Evolutionary conservation across 2,113 vertebrate species (phyloP).

Genomic region (Myotis yumanensis): DNA sequence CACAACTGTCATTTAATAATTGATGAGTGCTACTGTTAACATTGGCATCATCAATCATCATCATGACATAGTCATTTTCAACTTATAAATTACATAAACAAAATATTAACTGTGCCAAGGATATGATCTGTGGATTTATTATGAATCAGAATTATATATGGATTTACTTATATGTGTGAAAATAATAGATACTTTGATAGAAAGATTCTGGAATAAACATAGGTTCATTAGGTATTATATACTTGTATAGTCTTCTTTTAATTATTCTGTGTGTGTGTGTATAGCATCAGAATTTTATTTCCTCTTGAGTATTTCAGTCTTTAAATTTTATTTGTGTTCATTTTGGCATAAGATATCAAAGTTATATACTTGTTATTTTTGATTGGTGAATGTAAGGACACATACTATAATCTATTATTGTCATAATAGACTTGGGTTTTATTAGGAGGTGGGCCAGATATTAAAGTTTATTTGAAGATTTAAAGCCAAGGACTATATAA

Average conservation of each 20-base stretch:
- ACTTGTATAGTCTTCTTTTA: not conserved
- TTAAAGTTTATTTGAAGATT: conserved; percentile 9
- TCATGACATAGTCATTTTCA: not conserved
- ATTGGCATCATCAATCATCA: not conserved
- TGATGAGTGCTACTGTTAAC: not conserved
- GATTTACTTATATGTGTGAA: not conserved
- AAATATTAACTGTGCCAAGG: not conserved
- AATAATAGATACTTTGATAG: not conserved
- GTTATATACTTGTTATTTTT: not conserved
- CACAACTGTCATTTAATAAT: not conserved
- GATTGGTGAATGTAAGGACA: not conserved
- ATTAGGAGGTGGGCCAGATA: not conserved
- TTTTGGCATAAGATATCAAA: not conserved
- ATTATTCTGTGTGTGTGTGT: not conserved
- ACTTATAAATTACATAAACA: not conserved
- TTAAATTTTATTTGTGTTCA: conserved; percentile 9
- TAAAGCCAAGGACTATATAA: not conserved
- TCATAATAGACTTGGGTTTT: not conserved
- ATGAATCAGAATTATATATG: not conserved
- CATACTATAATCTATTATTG: not conserved
- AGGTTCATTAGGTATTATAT: not conserved
- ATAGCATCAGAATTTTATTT: not conserved
- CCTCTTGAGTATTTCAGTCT: not conserved
- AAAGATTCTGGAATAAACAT: not conserved
- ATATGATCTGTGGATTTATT: not conserved